Conservation (phyloP, 2,888 invertebrate genomes). For the Diaphora mendica region DNA sequence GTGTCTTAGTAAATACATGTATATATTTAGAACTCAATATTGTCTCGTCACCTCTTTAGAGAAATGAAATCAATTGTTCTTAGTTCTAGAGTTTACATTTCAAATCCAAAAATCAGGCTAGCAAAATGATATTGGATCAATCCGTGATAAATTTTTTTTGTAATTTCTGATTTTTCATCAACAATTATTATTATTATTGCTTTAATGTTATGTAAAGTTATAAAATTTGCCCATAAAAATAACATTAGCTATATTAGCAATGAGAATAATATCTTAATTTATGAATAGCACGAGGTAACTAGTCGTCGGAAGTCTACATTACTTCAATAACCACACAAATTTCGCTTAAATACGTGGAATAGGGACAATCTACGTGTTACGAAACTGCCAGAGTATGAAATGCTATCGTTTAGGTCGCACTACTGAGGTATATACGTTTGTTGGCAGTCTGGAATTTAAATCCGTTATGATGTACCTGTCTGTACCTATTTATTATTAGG, state of each 20-base stretch:
- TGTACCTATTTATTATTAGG: not conserved
- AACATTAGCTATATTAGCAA: conserved; percentile 20
- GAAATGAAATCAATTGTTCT: not conserved
- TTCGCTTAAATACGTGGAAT: conserved; percentile 35
- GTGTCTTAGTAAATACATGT: not conserved
- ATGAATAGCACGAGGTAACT: conserved; percentile 24
- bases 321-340: conserved; percentile 41
- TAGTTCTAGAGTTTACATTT: too few relatives aligned
- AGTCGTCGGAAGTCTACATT: conserved; percentile 43
- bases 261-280: conserved; percentile 33
- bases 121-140: not conserved
- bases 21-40: not conserved
- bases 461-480: not conserved
- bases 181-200: conserved; percentile 30
- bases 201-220: conserved; percentile 34
- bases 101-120: not conserved
- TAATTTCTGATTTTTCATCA: not conserved
- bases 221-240: conserved; percentile 27
- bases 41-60: not conserved
- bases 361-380: conserved; percentile 23
- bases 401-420: conserved; percentile 17
- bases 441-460: conserved; percentile 9
- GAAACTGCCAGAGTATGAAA: conserved; percentile 26
- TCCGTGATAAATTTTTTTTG: not conserved
- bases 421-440: conserved; percentile 14